phyloP scores from a whole-genome alignment of 2,113 vertebrate genomes.

The Cryptotis parvus region DNA sequence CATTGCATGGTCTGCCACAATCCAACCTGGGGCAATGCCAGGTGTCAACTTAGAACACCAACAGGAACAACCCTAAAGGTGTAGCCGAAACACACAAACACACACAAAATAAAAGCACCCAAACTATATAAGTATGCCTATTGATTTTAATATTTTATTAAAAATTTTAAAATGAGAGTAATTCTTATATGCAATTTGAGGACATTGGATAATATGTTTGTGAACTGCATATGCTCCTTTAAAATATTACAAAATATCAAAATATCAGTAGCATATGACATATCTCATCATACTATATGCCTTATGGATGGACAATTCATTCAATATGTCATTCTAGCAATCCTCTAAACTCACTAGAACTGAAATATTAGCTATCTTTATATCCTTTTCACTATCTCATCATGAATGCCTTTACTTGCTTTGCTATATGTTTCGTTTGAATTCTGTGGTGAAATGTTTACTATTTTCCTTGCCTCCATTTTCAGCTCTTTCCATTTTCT shows the following conservation, averaged over 20 bases:
- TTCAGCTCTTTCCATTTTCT: slow-evolving; percentile 10
- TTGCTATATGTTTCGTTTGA: slow-evolving; percentile 28
- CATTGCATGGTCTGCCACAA: too few species aligned
- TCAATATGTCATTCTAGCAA: slow-evolving; percentile 2
- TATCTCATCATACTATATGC: background rate
- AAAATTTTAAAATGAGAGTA: slow-evolving; percentile 42
- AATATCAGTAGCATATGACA: slow-evolving; percentile 30
- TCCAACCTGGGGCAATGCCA: too few species aligned
- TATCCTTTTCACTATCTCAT: slow-evolving; percentile 30
- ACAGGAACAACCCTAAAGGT: too few species aligned
- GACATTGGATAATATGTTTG: background rate
- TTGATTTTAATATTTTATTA: slow-evolving; percentile 38
- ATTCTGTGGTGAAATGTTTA: slow-evolving; percentile 18
- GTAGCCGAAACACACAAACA: too few species aligned
- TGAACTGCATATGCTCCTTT: background rate
- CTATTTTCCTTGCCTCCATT: background rate
- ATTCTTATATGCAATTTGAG: slow-evolving; percentile 32
- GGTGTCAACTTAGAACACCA: too few species aligned
- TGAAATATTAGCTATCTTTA: background rate
- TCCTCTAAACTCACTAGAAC: background rate
- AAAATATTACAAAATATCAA: slow-evolving; percentile 46
- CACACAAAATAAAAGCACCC: background rate
- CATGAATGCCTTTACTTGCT: background rate
- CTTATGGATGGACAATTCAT: background rate
- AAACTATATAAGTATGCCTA: slow-evolving; percentile 53